These are phyloP conservation scores for Eupsilia transversa DNA, from an alignment of 2,888 invertebrate species.

Conservation along the genomic window DNA sequence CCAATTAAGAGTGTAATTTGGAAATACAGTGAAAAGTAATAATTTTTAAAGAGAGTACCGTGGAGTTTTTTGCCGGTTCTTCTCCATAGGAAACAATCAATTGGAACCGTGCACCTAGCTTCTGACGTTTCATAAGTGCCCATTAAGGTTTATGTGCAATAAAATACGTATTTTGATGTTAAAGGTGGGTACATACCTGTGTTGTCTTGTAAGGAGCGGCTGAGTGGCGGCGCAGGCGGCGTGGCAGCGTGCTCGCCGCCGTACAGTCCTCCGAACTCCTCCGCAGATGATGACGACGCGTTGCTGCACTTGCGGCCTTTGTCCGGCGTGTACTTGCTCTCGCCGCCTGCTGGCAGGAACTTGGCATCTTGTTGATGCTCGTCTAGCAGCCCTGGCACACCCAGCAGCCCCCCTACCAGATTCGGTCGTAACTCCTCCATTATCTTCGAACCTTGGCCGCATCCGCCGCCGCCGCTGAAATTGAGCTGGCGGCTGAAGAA, in stretches of 20 bases:
- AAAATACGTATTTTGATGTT: neutral
- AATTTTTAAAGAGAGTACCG: neutral
- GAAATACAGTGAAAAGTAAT: neutral
- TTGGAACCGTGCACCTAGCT: neutral
- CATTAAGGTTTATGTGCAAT: neutral
- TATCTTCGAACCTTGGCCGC: constrained; percentile 93
- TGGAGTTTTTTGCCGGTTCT: neutral
- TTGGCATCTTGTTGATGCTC: constrained; percentile 93
- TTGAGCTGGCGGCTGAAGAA: constrained; percentile 97
- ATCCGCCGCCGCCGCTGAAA: constrained; percentile 93
- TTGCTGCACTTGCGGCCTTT: constrained; percentile 94
- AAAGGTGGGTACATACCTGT: constrained; percentile 85
- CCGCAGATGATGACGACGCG: constrained; percentile 94
- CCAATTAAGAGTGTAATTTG: neutral
- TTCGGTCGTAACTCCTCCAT: constrained; percentile 97
- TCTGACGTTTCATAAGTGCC: neutral
- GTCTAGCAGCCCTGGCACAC: constrained; percentile 94
- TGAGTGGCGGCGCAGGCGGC: constrained; percentile 91
- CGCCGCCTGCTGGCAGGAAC: constrained; percentile 88
- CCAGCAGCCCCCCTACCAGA: constrained; percentile 94
- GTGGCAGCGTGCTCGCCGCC: constrained; percentile 93
- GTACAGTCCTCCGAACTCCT: constrained; percentile 97
- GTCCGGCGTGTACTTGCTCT: constrained; percentile 90
- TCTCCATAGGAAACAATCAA: neutral
- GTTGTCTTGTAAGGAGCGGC: constrained; percentile 90